A percentile compares a stretch with the other conserved stretches of the same genome.
These are phyloP conservation scores for Xestia rhomboidea DNA, from an alignment of 2,888 invertebrate species.

Conservation along the genomic window DNA sequence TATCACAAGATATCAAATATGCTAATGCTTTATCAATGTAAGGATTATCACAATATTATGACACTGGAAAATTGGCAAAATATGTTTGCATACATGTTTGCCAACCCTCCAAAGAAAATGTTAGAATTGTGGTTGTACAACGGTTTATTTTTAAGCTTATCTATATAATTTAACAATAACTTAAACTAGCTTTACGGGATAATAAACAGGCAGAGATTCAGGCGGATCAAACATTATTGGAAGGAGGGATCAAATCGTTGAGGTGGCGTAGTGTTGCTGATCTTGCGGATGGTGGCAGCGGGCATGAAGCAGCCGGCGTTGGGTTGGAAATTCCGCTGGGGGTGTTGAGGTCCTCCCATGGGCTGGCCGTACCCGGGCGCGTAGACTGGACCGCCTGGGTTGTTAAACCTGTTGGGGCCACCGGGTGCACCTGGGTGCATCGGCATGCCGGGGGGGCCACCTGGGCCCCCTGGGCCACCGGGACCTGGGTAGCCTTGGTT, in stretches of 20 bases:
- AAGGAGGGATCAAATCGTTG: slow-evolving; percentile 71
- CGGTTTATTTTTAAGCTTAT: slow-evolving; percentile 52
- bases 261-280: slow-evolving; percentile 75
- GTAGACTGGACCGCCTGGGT: slow-evolving; percentile 65
- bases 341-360: slow-evolving; percentile 63
- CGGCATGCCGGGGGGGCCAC: slow-evolving; percentile 65
- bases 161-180: slow-evolving; percentile 49
- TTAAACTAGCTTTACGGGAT: slow-evolving; percentile 52
- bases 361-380: slow-evolving; percentile 74
- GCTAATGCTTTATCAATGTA: neutral
- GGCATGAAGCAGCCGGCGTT: slow-evolving; percentile 78
- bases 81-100: neutral
- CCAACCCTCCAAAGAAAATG: slow-evolving; percentile 24
- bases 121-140: slow-evolving; percentile 31
- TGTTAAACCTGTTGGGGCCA: slow-evolving; percentile 52
- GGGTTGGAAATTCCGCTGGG: slow-evolving; percentile 67
- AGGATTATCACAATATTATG: neutral
- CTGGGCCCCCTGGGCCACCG: slow-evolving; percentile 53
- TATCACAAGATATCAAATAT: neutral
- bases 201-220: slow-evolving; percentile 64
- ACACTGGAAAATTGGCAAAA: slow-evolving; percentile 1
- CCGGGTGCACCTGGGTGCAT: slow-evolving; percentile 66
- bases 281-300: slow-evolving; percentile 77
- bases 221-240: slow-evolving; percentile 56
- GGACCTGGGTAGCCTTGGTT: slow-evolving; percentile 69